Evolutionary conservation across 1,140 invertebrate species (phyloP), one percentile per base, ranked within the genome.

Genomic region (Eriosoma lanigerum): DNA sequence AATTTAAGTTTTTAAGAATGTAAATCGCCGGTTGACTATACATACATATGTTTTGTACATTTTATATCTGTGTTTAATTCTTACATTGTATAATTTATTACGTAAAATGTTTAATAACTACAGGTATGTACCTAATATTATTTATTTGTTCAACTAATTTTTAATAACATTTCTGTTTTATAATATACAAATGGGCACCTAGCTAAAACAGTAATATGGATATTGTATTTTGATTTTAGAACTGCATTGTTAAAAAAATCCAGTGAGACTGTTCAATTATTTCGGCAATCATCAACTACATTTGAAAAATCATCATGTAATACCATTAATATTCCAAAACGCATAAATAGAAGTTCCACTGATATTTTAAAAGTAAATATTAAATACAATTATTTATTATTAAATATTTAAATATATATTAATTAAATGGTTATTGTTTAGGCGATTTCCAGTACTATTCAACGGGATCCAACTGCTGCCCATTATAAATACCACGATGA

Each of bases 401-500:
- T 56, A 60, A 68, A 78, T 62, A 72, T 82, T 82, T 66, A 26
- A 48, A n/a, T 4, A n/a, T n/a, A n/a, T n/a, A n/a, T n/a, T n/a
- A n/a, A n/a, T n/a, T n/a, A n/a, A n/a, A n/a, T n/a, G n/a, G n/a
- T n/a, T 13, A 64, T 81, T 73, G 70, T 83, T 56, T 86, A 93
- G 87, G 93, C 93, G 12, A 86, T 96, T 82, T 90, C 92, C 48
- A 89, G 87, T 81, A 94, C 93, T 3, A 89, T 95, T 24, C 87
- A 88, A 46, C 86, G 89, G 38, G 94, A 96, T 87, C 88, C 89
- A 46, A 94, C 92, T 21, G 93, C 92, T n/a, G 87, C 93, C 26
- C 91, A 94, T 85, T 96, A 94, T 85, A 94, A 93, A 85, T 97
- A 91, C 85, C 91, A 94, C 84, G 95, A 97, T 89, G 96, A 97